phyloP scores from a whole-genome alignment of 1,140 invertebrate species.

The Drosophila bocki region DNA sequence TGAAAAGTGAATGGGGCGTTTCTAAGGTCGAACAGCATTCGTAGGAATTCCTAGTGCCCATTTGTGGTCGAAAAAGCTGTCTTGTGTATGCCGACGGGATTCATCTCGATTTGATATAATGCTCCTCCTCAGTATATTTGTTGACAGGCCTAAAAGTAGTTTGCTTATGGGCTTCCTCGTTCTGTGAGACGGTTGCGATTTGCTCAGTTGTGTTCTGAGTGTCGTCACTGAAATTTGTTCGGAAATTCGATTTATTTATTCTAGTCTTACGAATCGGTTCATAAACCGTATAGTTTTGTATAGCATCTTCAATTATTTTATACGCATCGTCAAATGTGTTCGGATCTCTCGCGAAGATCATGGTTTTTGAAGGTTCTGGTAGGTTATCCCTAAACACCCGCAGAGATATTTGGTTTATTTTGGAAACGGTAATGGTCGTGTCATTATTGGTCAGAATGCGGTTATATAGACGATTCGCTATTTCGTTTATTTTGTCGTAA shows the following conservation, averaged over 20 bases:
- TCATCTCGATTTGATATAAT: no score
- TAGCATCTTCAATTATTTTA: no score
- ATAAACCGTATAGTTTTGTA: slow-evolving; percentile 15
- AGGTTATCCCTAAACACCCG: slow-evolving; percentile 3
- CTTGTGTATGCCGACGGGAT: no score
- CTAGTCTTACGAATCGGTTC: slow-evolving; percentile 13
- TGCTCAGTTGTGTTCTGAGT: slow-evolving; percentile 11
- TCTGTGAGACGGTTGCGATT: background rate
- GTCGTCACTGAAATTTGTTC: slow-evolving; percentile 7
- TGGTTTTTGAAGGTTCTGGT: no score
- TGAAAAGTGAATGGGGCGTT: slow-evolving; percentile 17
- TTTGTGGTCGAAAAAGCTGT: no score
- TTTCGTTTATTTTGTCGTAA: background rate
- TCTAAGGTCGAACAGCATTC: slow-evolving; percentile 6
- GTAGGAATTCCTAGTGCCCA: no score
- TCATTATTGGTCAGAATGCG: background rate
- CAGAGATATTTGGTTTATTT: slow-evolving; percentile 9
- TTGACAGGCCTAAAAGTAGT: no score
- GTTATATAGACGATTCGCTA: background rate
- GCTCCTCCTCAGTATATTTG: no score
- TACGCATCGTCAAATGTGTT: no score
- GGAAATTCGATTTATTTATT: slow-evolving; percentile 5
- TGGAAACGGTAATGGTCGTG: background rate
- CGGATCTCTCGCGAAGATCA: no score
- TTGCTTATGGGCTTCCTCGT: background rate